These are phyloP conservation scores for Gymnogyps californianus DNA, from an alignment of 2,113 vertebrate species.

Conservation along the genomic window DNA sequence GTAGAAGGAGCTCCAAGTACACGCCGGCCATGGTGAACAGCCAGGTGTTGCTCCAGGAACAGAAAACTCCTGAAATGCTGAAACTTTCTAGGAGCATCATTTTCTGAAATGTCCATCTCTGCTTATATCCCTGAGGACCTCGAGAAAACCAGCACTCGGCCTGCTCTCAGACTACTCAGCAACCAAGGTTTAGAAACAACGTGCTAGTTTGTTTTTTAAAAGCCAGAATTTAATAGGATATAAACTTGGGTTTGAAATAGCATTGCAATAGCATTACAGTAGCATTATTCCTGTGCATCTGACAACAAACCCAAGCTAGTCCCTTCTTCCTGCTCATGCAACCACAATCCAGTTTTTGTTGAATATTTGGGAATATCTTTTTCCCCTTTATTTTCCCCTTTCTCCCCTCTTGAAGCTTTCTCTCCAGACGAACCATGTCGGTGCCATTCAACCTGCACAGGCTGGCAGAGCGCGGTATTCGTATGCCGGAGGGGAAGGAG, in stretches of 20 bases:
- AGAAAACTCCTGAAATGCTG: background rate
- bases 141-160: fast-evolving
- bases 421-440: fast-evolving
- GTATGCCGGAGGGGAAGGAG: background rate
- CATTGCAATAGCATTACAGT: background rate
- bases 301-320: background rate
- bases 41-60: background rate
- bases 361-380: background rate
- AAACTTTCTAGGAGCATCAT: background rate
- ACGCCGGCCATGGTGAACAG: fast-evolving
- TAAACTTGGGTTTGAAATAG: background rate
- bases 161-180: background rate
- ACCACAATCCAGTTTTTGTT: background rate
- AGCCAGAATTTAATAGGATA: background rate
- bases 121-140: background rate
- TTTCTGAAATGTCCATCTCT: background rate
- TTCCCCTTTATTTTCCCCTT: background rate
- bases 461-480: fast-evolving
- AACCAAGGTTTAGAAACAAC: background rate
- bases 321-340: background rate
- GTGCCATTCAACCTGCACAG: fast-evolving
- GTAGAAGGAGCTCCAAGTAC: background rate
- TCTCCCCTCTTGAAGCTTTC: background rate
- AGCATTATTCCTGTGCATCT: fast-evolving
- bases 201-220: background rate